Percentiles rank a stretch among this genome's conserved stretches.
Evolutionary conservation across 2,797 vertebrate species (phyloP).

Genomic region (Enoplosus armatus): DNA sequence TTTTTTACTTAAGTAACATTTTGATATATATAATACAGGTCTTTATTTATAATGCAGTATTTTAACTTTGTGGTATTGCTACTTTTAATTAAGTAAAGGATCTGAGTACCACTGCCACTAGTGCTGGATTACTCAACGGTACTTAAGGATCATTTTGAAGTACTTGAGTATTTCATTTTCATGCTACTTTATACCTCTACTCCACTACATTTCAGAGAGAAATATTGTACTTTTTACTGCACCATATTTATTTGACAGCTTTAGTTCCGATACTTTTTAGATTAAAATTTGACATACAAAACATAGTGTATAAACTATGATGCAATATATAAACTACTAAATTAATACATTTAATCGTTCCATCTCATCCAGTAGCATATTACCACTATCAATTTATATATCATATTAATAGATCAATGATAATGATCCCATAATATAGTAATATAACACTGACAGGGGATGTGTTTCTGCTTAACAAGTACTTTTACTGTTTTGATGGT

Average conservation of each 20-base stretch:
- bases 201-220: neutral
- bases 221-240: neutral
- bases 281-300: neutral
- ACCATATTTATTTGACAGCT: neutral
- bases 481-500: constrained; percentile 7
- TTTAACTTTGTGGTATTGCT: neutral
- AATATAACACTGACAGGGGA: neutral
- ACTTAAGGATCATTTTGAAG: no score
- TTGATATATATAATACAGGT: no score
- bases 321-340: no score
- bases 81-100: neutral
- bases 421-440: neutral
- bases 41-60: neutral
- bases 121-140: neutral
- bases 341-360: no score
- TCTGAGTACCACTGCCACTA: neutral
- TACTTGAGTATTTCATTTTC: neutral
- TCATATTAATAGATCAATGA: neutral
- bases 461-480: neutral
- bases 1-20: neutral
- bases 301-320: neutral
- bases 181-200: neutral
- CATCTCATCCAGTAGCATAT: no score
- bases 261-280: neutral
- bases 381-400: neutral